Evolutionary conservation across 2,888 invertebrate species (phyloP), one percentile per base, ranked within the genome.

Genomic region (Ceraclea dissimilis): DNA sequence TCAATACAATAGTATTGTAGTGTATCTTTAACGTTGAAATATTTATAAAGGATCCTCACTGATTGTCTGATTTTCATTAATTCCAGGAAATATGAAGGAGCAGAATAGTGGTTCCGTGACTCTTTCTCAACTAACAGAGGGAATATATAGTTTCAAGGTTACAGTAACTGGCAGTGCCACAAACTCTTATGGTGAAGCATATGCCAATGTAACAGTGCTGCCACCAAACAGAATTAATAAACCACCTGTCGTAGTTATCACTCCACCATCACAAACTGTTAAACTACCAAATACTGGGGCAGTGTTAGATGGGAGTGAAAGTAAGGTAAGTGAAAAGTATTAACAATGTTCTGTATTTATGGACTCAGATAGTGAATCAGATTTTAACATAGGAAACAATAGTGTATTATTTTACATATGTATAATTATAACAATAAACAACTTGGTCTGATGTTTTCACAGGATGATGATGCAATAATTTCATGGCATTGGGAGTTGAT

Each of bases 401-500:
- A n/a, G n/a, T n/a, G n/a, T n/a, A n/a, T n/a, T n/a, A n/a, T n/a
- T n/a, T n/a, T n/a, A n/a, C n/a, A n/a, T n/a, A n/a, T n/a, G n/a
- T n/a, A n/a, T n/a, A n/a, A n/a, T n/a, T n/a, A n/a, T n/a, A n/a
- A 43, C 1, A 43, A 43, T 43, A 6, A 10, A 43, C 8, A 6
- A 2, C 10, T 1, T 43, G 21, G n/a, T n/a, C n/a, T n/a, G n/a
- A n/a, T n/a, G n/a, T n/a, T n/a, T n/a, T n/a, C 18, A 6, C 46
- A 79, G 68, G 89, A 90, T 64, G 94, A 95, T 67, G 90, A 90
- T 67, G 85, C 84, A 59, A 91, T 95, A 61, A 82, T 86, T 63
- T 84, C 84, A 1, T 96, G 91, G 84, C 90, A 90, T 67, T 97
- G 96, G 96, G 94, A 95, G 70, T 75, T 93, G 31, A 88, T 90